Conservation (phyloP, 37 sponge, comb jelly and placozoan genomes). For the Mnemiopsis leidyi region DNA sequence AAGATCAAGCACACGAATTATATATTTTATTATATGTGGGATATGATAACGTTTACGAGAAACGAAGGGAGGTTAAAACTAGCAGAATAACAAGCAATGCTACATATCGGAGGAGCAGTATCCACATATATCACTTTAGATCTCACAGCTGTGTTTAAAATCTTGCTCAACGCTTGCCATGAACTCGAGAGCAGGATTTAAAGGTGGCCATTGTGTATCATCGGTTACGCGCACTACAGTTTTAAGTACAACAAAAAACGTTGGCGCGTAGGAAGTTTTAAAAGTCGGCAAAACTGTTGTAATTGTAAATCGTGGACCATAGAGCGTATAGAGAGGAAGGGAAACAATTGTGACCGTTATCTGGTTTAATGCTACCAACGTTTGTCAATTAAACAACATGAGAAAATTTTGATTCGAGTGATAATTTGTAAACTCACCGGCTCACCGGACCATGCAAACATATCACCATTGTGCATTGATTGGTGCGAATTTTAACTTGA, state of each 20-base stretch:
- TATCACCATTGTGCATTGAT: not conserved
- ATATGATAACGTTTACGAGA: not conserved
- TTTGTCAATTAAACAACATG: not conserved
- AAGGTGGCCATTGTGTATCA: not conserved
- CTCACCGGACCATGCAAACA: not conserved
- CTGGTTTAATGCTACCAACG: too few relatives aligned
- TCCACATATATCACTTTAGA: not conserved
- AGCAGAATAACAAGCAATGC: not conserved
- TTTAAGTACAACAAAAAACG: not conserved
- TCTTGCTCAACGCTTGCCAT: not conserved
- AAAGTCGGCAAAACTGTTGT: too few relatives aligned
- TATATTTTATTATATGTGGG: not conserved
- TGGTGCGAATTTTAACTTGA: too few relatives aligned
- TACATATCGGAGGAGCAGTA: not conserved
- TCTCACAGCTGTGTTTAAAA: not conserved
- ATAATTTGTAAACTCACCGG: not conserved
- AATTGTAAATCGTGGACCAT: too few relatives aligned
- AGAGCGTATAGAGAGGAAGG: too few relatives aligned
- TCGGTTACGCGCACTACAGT: not conserved
- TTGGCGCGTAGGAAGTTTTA: not conserved
- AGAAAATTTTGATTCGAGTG: not conserved
- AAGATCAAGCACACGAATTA: not conserved
- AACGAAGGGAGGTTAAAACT: not conserved
- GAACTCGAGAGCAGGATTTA: not conserved
- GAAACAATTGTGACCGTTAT: not conserved